These are phyloP conservation scores for Nothocercus nigrocapillus DNA, from an alignment of 2,113 vertebrate genomes.

Conservation along the genomic window DNA sequence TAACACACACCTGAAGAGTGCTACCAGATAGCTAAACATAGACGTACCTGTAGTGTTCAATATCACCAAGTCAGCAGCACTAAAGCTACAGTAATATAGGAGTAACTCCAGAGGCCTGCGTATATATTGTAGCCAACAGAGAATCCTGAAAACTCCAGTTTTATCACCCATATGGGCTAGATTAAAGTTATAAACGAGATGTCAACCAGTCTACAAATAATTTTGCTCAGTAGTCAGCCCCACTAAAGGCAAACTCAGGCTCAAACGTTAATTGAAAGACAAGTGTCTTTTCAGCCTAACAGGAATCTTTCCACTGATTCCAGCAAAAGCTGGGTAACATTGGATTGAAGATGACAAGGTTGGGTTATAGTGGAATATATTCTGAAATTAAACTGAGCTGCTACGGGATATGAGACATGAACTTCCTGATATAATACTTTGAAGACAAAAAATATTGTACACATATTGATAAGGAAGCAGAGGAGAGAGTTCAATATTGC, in stretches of 20 bases:
- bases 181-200: not conserved
- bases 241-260: not conserved
- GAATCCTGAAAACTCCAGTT: not conserved
- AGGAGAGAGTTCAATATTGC: not conserved
- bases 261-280: too few relatives aligned
- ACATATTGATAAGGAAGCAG: not conserved
- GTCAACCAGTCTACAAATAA: not conserved
- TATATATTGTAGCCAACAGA: not conserved
- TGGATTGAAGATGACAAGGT: not conserved
- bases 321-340: not conserved
- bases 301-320: not conserved
- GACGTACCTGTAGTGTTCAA: not conserved
- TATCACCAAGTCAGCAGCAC: not conserved
- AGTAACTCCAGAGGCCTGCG: not conserved
- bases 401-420: constrained; percentile 3
- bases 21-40: not conserved
- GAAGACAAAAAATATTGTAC: not conserved
- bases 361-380: not conserved
- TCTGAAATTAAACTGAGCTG: constrained; percentile 29
- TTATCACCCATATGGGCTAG: not conserved
- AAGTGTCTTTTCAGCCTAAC: not conserved
- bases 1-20: not conserved
- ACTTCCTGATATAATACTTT: not conserved
- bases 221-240: not conserved
- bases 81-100: not conserved